These are phyloP conservation scores for Trichonephila clavipes DNA, from an alignment of 1,140 invertebrate species.

Conservation along the genomic window DNA sequence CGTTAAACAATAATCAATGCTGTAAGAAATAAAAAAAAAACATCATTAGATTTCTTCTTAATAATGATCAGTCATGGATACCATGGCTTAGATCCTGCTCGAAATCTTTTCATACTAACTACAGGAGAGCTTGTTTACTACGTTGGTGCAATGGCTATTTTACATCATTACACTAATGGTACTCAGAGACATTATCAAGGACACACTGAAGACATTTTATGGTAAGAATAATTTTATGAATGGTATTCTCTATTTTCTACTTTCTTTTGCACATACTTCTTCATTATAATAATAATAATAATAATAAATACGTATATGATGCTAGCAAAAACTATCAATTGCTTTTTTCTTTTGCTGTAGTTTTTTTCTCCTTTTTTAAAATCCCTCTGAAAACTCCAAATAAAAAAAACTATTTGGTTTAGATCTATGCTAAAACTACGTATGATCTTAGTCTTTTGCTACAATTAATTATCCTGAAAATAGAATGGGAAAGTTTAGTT, in stretches of 20 bases:
- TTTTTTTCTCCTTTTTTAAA: no score
- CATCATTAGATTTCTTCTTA: constrained; percentile 27
- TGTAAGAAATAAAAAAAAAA: no score
- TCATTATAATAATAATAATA: constrained; percentile 81
- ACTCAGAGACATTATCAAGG: constrained; percentile 95
- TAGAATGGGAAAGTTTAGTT: no score
- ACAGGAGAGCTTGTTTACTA: constrained; percentile 96
- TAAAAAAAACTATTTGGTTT: no score
- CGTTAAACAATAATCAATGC: no score
- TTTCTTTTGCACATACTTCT: constrained; percentile 87
- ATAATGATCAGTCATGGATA: constrained; percentile 89
- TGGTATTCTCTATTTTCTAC: not conserved
- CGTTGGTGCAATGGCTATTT: constrained; percentile 93
- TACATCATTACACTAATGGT: constrained; percentile 94
- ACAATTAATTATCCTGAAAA: no score
- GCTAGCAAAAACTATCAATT: no score
- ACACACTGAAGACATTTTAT: constrained; percentile 95
- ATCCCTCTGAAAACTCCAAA: no score
- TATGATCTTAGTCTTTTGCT: no score
- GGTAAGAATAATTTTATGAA: constrained; percentile 79
- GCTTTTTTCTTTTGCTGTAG: no score
- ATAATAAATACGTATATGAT: no score
- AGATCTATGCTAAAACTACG: no score
- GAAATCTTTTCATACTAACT: constrained; percentile 94
- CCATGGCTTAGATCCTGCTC: constrained; percentile 91